These are phyloP conservation scores for Megalops atlanticus DNA, from an alignment of 2,113 vertebrate species.

Conservation along the genomic window DNA sequence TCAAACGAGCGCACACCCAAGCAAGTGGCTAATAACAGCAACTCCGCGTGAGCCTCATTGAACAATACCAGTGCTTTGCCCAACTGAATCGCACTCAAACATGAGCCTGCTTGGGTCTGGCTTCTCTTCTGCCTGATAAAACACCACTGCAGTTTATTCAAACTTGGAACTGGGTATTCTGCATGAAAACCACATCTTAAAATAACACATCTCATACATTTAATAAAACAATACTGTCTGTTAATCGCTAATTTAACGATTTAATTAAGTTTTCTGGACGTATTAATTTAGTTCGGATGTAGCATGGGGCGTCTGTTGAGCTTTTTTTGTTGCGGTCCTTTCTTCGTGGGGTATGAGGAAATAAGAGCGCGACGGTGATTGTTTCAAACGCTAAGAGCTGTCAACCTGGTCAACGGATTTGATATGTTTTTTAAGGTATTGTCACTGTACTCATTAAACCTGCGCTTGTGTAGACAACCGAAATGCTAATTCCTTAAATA, in stretches of 20 bases:
- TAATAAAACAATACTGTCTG: no score
- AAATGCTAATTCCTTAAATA: no score
- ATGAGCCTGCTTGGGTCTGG: not conserved
- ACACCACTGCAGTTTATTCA: not conserved
- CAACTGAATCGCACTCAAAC: not conserved
- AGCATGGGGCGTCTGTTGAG: not conserved
- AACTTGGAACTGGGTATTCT: not conserved
- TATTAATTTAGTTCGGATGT: not conserved
- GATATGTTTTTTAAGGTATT: no score
- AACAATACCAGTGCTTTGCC: not conserved
- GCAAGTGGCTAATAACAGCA: not conserved
- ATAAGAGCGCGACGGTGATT: no score
- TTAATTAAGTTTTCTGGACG: not conserved
- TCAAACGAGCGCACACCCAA: not conserved
- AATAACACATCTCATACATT: no score
- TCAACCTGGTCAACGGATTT: no score
- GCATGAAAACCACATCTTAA: not conserved
- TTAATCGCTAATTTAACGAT: not conserved
- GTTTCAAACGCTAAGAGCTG: no score
- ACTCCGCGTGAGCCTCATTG: not conserved
- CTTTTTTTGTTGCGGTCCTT: not conserved
- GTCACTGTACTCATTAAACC: no score
- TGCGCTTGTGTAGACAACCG: no score
- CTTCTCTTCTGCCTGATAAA: not conserved
- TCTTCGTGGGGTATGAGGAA: not conserved